Evolutionary conservation across 2,888 invertebrate species (phyloP).

Genomic region (Noctua comes): DNA sequence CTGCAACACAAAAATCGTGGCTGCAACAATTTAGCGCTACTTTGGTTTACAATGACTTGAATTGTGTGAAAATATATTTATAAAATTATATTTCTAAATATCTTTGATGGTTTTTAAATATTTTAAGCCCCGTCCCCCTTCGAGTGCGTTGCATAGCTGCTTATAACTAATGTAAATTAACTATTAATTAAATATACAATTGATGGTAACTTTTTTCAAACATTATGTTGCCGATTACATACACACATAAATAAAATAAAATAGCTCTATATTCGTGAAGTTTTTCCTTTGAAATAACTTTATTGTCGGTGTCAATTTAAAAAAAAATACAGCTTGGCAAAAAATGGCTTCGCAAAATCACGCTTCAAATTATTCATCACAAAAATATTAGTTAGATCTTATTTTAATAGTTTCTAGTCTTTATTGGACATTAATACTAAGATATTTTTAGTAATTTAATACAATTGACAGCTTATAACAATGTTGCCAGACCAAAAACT

Average conservation of each 20-base stretch:
- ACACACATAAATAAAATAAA: constrained; percentile 27
- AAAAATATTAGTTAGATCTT: background rate
- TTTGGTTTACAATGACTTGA: background rate
- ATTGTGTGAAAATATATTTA: background rate
- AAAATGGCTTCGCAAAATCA: background rate
- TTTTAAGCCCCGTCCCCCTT: constrained; percentile 5
- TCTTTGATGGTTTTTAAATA: background rate
- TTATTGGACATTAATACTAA: constrained; percentile 7
- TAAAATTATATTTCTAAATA: background rate
- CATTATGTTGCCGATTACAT: constrained; percentile 20
- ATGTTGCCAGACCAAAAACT: constrained; percentile 13
- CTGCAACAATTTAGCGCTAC: background rate
- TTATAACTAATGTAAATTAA: constrained; percentile 38
- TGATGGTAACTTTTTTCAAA: constrained; percentile 27
- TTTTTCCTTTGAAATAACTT: background rate
- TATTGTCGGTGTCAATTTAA: constrained; percentile 36
- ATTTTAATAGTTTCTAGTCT: constrained; percentile 5
- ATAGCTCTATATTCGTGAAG: constrained; percentile 34
- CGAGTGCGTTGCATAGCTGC: constrained; percentile 11
- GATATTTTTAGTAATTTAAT: constrained; percentile 19
- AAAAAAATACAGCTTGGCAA: constrained; percentile 20
- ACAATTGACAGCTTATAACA: constrained; percentile 18
- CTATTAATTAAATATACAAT: constrained; percentile 30
- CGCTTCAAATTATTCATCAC: background rate
- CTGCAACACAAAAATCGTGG: background rate